Evolutionary conservation across 2,888 invertebrate genomes (phyloP).

Genomic region (Fragum sueziense): DNA sequence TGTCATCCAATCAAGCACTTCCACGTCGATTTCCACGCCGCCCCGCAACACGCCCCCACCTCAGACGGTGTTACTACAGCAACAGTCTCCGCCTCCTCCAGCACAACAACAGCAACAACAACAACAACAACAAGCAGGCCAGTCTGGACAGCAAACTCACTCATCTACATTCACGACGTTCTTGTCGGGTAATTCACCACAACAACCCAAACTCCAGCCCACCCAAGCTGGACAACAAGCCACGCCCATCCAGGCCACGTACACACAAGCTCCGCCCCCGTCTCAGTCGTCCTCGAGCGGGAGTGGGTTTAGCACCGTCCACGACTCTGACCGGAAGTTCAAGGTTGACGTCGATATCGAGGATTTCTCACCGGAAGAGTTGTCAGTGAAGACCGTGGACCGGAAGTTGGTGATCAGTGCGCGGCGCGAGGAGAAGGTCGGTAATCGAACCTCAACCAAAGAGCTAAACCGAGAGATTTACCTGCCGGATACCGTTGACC

Average conservation of each 20-base stretch:
- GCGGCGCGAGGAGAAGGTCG: conserved; percentile 76
- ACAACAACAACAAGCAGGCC: conserved; percentile 36
- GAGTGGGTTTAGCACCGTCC: conserved; percentile 62
- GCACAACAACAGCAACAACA: conserved; percentile 30
- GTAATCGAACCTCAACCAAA: conserved; percentile 76
- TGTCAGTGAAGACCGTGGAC: conserved; percentile 80
- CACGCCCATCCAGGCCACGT: conserved; percentile 26
- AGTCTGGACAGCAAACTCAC: conserved; percentile 48
- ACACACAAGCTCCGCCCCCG: conserved; percentile 21
- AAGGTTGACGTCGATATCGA: conserved; percentile 80
- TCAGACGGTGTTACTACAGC: conserved; percentile 15
- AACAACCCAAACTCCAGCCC: conserved; percentile 38
- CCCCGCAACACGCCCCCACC: conserved; percentile 65
- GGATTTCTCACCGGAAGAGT: conserved; percentile 80
- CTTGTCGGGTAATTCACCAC: conserved; percentile 59
- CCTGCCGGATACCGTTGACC: conserved; percentile 80
- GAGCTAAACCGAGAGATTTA: conserved; percentile 80
- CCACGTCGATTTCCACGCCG: conserved; percentile 53
- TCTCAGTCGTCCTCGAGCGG: conserved; percentile 27
- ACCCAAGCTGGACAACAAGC: conserved; percentile 15
- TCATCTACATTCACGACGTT: conserved; percentile 68
- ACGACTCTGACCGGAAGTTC: conserved; percentile 74
- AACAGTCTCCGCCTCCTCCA: conserved; percentile 55
- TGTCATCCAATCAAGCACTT: conserved; percentile 53
- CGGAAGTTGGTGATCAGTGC: conserved; percentile 78